Base-by-base conservation (phyloP, 2,888 invertebrate species). In the Brenthis hecate region DNA sequence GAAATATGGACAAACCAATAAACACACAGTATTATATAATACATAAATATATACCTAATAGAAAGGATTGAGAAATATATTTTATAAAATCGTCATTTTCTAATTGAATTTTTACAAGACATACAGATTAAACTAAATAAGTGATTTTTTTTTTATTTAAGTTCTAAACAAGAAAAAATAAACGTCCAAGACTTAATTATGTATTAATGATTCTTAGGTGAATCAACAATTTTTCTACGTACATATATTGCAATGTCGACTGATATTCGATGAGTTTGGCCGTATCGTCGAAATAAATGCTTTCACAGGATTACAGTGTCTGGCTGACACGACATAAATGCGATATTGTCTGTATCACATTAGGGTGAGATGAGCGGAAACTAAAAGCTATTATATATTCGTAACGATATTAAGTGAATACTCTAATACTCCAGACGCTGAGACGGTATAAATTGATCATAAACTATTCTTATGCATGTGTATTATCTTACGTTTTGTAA, bases 281-380 rank as follows among this genome's bases (percentile, higher is more conserved):
- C 48, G 28, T 36, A 36, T 62, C 62, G 53, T 62, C 53, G 32
- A 62, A 53, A 62, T 43, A 62, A 53, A 53, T 43, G 36, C 53
- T 62, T 62, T 36, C 6, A 5, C 51, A 6, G 53, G 36, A 32
- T 50, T 56, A 16, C 57, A n/a, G 2, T 19, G 54, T 61, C 61
- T 61, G 66, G 14, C 61, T 55, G 48, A 60, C 54, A 32, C 32
- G 19, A 36, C 48, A 60, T 32, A 53, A 60, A 66, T 60, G 14
- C 16, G 55, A 61, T 61, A 61, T 62, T 60, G 47, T 54, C 54
- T 32, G n/a, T n/a, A 28, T 55, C 60, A 48, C 47, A 60, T 66
- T 51, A 8, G 54, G 32, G 13, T 51, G 61, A n/a, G n/a, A 6
- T 36, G 61, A 51, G 28, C 28, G 13, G 48, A 60, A 48, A 50